Base-by-base conservation (phyloP, 2,888 invertebrate species). In the Choristoneura rosaceana region DNA sequence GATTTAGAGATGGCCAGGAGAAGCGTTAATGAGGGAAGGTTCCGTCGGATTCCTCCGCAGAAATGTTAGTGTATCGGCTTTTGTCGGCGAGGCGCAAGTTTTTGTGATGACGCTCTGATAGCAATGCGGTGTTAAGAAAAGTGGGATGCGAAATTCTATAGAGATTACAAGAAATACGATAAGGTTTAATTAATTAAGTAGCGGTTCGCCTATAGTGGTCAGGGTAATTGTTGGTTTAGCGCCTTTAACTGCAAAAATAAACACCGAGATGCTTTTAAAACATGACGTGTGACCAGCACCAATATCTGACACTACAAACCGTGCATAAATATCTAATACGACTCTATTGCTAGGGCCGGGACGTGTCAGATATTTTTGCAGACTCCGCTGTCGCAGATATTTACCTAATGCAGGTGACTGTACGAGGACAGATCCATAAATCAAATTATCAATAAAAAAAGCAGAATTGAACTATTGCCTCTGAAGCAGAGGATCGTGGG, bases 21-120 rank as follows among this genome's bases (percentile, higher is more conserved):
- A 89, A 90, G 92, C 92, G 93, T 92, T 94, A 94, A 93, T 94
- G 93, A 94, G 93, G 88, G 83, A 81, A 83, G 87, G 87, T 88
- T 87, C 89, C 86, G 84, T 85, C 85, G 87, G 89, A 93, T 91
- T 92, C 93, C 92, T 77, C 73, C 76, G 79, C 84, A 87, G 90
- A 87, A 82, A 90, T 90, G 92, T 89, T 87, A 85, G 87, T 88
- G 86, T 87, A 89, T 88, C 88, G 85, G 88, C 93, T 90, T 93
- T 94, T 93, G 93, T 93, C 93, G 93, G 93, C 91, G 83, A 84
- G 87, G 87, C 84, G 83, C 84, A 81, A 84, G 87, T 93, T 93
- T 93, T 93, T 94, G 92, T 88, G 93, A 94, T 93, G 84, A 77
- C 87, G 25, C 87, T 90, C 82, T 91, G 93, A 94, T 94, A 92